Evolutionary conservation across 2,888 invertebrate genomes (phyloP).

Genomic region (Limnephilus lunatus): DNA sequence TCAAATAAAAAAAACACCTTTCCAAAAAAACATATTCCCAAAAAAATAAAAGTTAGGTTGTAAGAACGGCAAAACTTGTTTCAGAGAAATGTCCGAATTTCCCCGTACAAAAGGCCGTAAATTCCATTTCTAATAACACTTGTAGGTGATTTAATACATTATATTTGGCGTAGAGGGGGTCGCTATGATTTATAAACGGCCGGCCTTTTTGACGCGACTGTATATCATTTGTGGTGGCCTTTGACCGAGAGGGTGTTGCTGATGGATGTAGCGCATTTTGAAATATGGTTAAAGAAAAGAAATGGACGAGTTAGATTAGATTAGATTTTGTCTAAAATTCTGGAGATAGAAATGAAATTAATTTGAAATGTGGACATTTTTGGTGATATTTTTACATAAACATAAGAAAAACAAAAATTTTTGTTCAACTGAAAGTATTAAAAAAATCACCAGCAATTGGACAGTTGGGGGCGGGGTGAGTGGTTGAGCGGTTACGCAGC

Average conservation of each 20-base stretch:
- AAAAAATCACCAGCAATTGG: too few relatives aligned
- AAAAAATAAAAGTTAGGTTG: background rate
- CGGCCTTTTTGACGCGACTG: background rate
- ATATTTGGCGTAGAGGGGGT: background rate
- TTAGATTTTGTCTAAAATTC: too few relatives aligned
- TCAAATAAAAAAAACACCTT: background rate
- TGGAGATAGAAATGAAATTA: too few relatives aligned
- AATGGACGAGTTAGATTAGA: too few relatives aligned
- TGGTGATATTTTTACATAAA: too few relatives aligned
- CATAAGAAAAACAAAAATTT: too few relatives aligned
- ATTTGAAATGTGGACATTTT: too few relatives aligned
- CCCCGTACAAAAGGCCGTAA: background rate
- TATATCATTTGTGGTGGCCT: background rate
- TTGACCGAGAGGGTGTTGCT: background rate
- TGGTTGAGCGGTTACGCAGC: too few relatives aligned
- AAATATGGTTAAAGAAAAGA: background rate
- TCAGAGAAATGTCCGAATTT: background rate
- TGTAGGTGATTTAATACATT: conserved; percentile 2
- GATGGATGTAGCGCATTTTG: background rate
- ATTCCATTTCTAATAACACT: background rate
- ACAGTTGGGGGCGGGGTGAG: too few relatives aligned
- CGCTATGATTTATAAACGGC: background rate
- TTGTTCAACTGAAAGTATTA: too few relatives aligned
- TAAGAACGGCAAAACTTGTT: background rate
- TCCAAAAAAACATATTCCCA: background rate